Percentiles rank a stretch among this genome's conserved stretches.
Conservation (phyloP, 2,797 vertebrate genomes). For the Rallus crepitans region DNA sequence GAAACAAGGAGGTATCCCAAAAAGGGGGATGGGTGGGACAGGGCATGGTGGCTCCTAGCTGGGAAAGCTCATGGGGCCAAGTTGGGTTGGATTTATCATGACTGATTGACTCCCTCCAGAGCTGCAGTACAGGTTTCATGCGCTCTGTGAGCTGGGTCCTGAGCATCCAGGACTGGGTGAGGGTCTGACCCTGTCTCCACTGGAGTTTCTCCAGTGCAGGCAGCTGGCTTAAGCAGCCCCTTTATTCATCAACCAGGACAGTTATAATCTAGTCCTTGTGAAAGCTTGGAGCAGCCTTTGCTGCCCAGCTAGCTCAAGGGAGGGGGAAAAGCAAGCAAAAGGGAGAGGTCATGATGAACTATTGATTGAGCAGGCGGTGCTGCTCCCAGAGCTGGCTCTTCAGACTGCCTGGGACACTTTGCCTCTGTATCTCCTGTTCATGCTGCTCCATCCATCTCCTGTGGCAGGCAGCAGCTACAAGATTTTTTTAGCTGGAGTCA, state of each 20-base stretch:
- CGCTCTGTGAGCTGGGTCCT: neutral
- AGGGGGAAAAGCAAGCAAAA: constrained; percentile 33
- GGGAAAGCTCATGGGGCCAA: neutral
- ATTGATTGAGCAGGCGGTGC: constrained; percentile 4
- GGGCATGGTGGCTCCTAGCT: neutral
- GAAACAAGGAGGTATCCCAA: neutral
- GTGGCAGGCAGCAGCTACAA: neutral
- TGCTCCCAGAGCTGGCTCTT: constrained; percentile 12
- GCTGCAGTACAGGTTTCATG: neutral
- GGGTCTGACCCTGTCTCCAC: neutral
- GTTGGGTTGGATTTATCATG: neutral
- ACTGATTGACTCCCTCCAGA: constrained; percentile 23
- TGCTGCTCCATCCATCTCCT: constrained; percentile 48
- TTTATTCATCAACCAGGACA: constrained; percentile 41
- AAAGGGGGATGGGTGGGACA: rapidly evolving
- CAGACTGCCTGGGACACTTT: constrained; percentile 7
- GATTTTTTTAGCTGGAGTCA: constrained; percentile 29
- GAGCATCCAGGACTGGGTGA: constrained; percentile 28
- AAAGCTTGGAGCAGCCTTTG: constrained; percentile 15
- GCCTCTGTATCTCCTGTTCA: constrained; percentile 2
- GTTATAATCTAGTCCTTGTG: constrained; percentile 47
- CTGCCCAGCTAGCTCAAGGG: constrained; percentile 26
- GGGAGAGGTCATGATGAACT: constrained; percentile 58
- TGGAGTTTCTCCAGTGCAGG: neutral
- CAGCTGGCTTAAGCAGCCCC: constrained; percentile 34